These are phyloP conservation scores for Lasioglossum leucozonium DNA, from an alignment of 2,888 invertebrate genomes.

Conservation along the genomic window DNA sequence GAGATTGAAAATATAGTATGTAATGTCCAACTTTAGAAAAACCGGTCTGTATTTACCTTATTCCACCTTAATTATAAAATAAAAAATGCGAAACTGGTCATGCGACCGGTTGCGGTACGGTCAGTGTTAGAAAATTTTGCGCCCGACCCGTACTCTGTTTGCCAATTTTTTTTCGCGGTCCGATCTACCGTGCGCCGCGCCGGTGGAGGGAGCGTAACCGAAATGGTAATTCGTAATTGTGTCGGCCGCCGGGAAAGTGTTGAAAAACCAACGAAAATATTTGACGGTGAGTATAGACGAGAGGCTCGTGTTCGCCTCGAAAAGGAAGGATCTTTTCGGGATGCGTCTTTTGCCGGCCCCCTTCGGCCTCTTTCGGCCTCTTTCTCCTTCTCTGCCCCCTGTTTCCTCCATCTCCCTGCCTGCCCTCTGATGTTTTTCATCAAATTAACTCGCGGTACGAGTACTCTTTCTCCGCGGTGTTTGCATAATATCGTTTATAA, in stretches of 20 bases:
- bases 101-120: too few species aligned
- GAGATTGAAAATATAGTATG: too few species aligned
- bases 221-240: slow-evolving; percentile 1
- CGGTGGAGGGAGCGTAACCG: background rate
- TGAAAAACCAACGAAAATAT: slow-evolving; percentile 5
- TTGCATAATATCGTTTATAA: slow-evolving; percentile 83
- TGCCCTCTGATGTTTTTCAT: slow-evolving; percentile 81
- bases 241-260: background rate
- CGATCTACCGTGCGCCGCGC: background rate
- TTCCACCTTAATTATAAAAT: background rate
- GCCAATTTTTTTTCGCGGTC: background rate
- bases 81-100: background rate
- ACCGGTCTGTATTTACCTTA: too few species aligned
- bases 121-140: background rate
- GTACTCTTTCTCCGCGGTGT: slow-evolving; percentile 75
- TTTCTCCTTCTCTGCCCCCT: slow-evolving; percentile 28
- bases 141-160: background rate
- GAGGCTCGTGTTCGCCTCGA: slow-evolving; percentile 55
- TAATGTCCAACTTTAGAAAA: too few species aligned
- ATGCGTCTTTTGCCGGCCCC: slow-evolving; percentile 77
- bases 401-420: slow-evolving; percentile 37
- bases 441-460: slow-evolving; percentile 80
- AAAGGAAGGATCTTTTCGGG: slow-evolving; percentile 62
- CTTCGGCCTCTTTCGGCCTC: slow-evolving; percentile 37
- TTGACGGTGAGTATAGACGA: slow-evolving; percentile 37